Evolutionary conservation across 2,797 vertebrate species (phyloP).

Genomic region (Morelia viridis): DNA sequence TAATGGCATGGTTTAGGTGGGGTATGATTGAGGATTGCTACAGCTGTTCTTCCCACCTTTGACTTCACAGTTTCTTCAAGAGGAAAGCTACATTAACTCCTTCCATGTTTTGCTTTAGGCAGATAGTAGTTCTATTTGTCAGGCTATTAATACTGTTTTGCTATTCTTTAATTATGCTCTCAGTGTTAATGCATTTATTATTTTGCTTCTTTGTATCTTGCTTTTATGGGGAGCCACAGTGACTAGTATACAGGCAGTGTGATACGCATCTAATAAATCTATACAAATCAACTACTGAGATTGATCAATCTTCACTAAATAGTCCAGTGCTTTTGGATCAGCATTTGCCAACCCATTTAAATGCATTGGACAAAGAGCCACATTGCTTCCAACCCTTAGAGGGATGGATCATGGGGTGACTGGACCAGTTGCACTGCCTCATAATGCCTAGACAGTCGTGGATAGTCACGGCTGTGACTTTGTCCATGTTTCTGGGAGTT

Average conservation of each 20-base stretch:
- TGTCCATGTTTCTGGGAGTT: too few species aligned
- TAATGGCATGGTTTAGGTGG: background rate
- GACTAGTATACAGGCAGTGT: background rate
- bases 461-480: too few species aligned
- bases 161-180: background rate
- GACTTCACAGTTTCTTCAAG: background rate
- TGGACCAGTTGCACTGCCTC: too few species aligned
- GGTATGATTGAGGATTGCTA: background rate
- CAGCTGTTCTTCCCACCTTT: background rate
- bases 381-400: too few species aligned
- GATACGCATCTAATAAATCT: background rate
- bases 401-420: too few species aligned
- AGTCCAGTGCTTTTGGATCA: background rate
- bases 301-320: background rate
- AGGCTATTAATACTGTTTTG: background rate
- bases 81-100: background rate
- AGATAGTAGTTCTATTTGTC: background rate
- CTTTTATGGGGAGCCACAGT: background rate
- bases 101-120: background rate
- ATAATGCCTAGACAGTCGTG: too few species aligned
- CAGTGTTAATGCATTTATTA: background rate
- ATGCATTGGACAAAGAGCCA: too few species aligned
- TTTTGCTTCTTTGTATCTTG: background rate
- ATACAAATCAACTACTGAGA: background rate
- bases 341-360: background rate